Percentiles rank a stretch among this genome's conserved stretches.
Evolutionary conservation across 2,113 vertebrate species (phyloP).

Genomic region (Crotalus tigris): DNA sequence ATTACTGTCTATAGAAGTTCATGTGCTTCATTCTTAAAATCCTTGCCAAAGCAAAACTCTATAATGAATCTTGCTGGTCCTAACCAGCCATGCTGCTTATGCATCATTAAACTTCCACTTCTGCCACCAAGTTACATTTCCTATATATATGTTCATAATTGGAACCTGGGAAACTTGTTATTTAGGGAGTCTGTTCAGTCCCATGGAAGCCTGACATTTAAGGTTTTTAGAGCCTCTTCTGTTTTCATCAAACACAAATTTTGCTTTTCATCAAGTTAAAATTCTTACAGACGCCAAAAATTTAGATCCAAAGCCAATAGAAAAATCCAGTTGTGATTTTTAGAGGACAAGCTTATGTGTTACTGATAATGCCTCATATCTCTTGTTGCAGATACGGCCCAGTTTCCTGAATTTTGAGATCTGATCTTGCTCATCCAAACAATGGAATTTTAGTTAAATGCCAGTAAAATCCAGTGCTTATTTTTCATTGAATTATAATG

Average conservation of each 20-base stretch:
- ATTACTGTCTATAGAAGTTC: slow-evolving; percentile 23
- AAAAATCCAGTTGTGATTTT: background rate
- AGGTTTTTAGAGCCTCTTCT: slow-evolving; percentile 8
- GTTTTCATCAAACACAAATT: slow-evolving; percentile 7
- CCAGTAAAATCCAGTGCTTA: background rate
- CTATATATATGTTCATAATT: slow-evolving; percentile 33
- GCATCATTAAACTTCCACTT: slow-evolving; percentile 44
- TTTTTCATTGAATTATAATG: background rate
- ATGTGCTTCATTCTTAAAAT: slow-evolving; percentile 2
- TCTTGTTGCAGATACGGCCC: background rate
- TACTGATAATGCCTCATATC: too few relatives aligned
- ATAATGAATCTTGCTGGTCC: slow-evolving; percentile 32
- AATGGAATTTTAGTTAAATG: background rate
- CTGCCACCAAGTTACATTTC: slow-evolving; percentile 28
- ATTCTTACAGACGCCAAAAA: slow-evolving; percentile 13
- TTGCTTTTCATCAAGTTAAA: background rate
- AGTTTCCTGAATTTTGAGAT: background rate
- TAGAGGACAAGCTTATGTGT: background rate
- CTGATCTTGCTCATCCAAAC: background rate
- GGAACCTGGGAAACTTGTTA: slow-evolving; percentile 29
- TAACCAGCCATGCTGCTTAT: slow-evolving; percentile 21
- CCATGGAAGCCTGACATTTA: slow-evolving; percentile 13
- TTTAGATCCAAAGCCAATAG: background rate
- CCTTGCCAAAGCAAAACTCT: slow-evolving; percentile 22
- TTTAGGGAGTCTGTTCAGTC: slow-evolving; percentile 1